phyloP scores from a whole-genome alignment of 1,140 invertebrate species.

The Formica exsecta region DNA sequence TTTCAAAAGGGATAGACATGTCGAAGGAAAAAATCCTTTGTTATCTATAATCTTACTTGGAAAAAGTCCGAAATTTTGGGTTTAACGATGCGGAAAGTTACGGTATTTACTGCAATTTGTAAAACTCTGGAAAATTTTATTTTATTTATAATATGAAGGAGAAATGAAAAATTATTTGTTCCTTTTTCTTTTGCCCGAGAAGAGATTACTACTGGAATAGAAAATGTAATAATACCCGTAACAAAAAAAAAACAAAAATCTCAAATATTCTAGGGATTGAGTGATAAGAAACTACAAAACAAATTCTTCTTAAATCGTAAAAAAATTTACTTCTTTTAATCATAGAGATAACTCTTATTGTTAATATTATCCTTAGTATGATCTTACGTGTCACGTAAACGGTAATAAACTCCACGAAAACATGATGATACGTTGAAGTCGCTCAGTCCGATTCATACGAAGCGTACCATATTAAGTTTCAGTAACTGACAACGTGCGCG shows the following conservation, averaged over 20 bases:
- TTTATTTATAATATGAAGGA: not conserved
- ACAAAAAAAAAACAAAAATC: not conserved
- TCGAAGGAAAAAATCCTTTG: not conserved
- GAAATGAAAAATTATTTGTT: too few relatives aligned
- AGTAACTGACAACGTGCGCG: slow-evolving; percentile 74
- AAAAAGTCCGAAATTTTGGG: not conserved
- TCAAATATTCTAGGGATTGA: too few relatives aligned
- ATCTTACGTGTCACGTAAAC: slow-evolving; percentile 36
- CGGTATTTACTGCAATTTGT: not conserved
- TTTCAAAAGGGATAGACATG: not conserved
- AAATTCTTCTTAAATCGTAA: too few relatives aligned
- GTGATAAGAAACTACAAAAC: too few relatives aligned
- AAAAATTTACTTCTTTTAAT: too few relatives aligned
- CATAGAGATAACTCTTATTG: too few relatives aligned
- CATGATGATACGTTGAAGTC: slow-evolving; percentile 48
- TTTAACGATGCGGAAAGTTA: not conserved
- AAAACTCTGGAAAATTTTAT: not conserved
- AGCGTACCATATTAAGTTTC: slow-evolving; percentile 69
- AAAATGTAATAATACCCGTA: not conserved
- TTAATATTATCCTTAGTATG: not conserved
- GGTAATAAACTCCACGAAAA: slow-evolving; percentile 47
- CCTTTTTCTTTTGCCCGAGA: too few relatives aligned
- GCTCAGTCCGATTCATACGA: slow-evolving; percentile 43
- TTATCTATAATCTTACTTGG: not conserved
- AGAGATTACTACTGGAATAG: too few relatives aligned